These are phyloP conservation scores for Lamellibrachia luymesi DNA, from an alignment of 1,140 invertebrate genomes.

Conservation along the genomic window DNA sequence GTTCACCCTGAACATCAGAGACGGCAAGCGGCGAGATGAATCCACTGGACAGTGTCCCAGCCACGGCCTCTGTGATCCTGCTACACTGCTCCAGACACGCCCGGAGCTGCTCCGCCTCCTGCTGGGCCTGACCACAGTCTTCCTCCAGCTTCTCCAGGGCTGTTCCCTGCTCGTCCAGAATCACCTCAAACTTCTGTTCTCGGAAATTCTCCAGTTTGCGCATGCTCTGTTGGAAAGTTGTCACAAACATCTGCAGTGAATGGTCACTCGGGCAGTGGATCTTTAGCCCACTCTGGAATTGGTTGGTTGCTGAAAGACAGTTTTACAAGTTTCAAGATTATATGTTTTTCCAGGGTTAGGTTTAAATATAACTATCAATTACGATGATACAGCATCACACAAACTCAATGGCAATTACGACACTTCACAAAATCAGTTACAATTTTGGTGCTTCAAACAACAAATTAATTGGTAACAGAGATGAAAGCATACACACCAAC, in stretches of 20 bases:
- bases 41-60: neutral
- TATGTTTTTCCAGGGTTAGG: too few relatives aligned
- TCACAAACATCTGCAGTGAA: neutral
- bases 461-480: too few relatives aligned
- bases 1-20: neutral
- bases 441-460: too few relatives aligned
- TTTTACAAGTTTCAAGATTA: neutral
- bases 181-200: neutral
- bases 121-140: neutral
- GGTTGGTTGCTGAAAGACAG: neutral
- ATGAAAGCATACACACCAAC: too few relatives aligned
- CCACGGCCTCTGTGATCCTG: neutral
- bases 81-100: neutral
- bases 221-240: neutral
- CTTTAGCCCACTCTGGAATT: neutral
- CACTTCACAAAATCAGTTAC: too few relatives aligned
- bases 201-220: neutral
- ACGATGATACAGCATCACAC: too few relatives aligned
- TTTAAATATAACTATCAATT: too few relatives aligned
- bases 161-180: neutral
- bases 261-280: neutral
- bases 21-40: neutral
- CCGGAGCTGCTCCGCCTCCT: neutral
- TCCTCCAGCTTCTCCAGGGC: neutral
- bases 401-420: too few relatives aligned